Percentiles rank a stretch among this genome's conserved stretches.
phyloP scores from a whole-genome alignment of 1,140 invertebrate species.

The Drosophila tsacasi region DNA sequence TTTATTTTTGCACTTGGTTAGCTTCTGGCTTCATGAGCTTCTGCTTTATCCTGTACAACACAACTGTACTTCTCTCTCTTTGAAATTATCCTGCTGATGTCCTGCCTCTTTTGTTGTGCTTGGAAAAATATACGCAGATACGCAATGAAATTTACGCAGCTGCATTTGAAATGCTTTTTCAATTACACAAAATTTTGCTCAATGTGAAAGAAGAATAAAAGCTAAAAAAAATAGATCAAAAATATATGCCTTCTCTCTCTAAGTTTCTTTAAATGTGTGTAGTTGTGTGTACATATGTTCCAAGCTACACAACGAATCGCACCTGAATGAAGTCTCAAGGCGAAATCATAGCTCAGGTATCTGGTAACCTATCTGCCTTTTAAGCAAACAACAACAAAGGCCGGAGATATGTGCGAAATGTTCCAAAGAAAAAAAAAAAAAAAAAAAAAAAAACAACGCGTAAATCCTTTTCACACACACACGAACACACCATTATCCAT shows the following conservation, averaged over 20 bases:
- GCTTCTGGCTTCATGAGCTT: constrained; percentile 30
- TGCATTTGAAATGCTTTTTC: constrained; percentile 78
- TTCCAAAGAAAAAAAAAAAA: constrained; percentile 32
- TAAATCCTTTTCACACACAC: constrained; percentile 75
- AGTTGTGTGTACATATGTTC: neutral
- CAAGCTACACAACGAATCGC: constrained; percentile 23
- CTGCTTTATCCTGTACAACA: constrained; percentile 9
- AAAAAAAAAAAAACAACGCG: constrained; percentile 57
- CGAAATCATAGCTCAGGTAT: constrained; percentile 79
- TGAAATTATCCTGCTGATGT: constrained; percentile 4
- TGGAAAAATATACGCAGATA: constrained; percentile 6
- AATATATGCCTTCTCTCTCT: constrained; percentile 35
- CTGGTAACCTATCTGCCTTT: constrained; percentile 64
- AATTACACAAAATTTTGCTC: constrained; percentile 68
- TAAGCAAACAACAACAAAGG: constrained; percentile 49
- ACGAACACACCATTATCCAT: constrained; percentile 1
- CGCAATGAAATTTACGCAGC: constrained; percentile 69
- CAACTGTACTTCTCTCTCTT: constrained; percentile 58
- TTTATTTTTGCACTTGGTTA: constrained; percentile 34
- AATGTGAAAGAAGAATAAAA: constrained; percentile 24
- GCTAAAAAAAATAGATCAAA: constrained; percentile 70
- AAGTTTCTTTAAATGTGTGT: neutral
- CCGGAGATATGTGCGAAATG: constrained; percentile 59
- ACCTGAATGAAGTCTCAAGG: constrained; percentile 69
- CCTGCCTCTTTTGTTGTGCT: constrained; percentile 21